phyloP scores from a whole-genome alignment of 2,888 invertebrate genomes.

The Brenthis daphne region DNA sequence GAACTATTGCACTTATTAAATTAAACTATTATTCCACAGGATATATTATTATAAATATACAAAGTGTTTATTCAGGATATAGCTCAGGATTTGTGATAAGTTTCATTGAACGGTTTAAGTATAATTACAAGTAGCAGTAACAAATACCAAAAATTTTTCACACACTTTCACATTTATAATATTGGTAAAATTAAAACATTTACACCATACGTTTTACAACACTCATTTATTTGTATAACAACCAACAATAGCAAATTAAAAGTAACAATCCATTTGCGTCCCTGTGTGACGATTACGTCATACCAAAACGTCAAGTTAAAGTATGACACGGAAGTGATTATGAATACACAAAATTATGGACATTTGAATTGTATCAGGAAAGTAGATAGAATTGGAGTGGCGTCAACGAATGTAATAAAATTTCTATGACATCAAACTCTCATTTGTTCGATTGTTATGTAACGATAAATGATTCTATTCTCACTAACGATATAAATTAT shows the following conservation, averaged over 20 bases:
- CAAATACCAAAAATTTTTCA: too few species aligned
- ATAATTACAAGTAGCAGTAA: too few species aligned
- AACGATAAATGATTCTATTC: too few species aligned
- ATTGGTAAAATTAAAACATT: background rate
- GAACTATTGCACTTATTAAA: too few species aligned
- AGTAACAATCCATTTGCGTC: constrained; percentile 13
- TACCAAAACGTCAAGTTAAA: constrained; percentile 38
- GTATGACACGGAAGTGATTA: constrained; percentile 56
- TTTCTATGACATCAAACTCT: constrained; percentile 12
- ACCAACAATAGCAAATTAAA: constrained; percentile 32
- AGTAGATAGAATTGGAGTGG: constrained; percentile 15
- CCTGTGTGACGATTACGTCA: constrained; percentile 42
- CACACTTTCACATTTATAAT: background rate
- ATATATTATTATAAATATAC: too few species aligned
- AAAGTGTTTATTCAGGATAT: too few species aligned
- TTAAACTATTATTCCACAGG: too few species aligned
- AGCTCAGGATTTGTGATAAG: too few species aligned
- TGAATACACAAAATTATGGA: constrained; percentile 51
- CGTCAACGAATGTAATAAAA: constrained; percentile 17
- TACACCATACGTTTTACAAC: background rate
- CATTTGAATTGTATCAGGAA: constrained; percentile 44
- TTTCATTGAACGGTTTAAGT: too few species aligned
- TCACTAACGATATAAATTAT: too few species aligned
- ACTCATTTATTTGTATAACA: constrained; percentile 22
- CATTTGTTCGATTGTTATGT: constrained; percentile 14